phyloP scores from a whole-genome alignment of 2,888 invertebrate genomes.

The Petrophora chlorosata region DNA sequence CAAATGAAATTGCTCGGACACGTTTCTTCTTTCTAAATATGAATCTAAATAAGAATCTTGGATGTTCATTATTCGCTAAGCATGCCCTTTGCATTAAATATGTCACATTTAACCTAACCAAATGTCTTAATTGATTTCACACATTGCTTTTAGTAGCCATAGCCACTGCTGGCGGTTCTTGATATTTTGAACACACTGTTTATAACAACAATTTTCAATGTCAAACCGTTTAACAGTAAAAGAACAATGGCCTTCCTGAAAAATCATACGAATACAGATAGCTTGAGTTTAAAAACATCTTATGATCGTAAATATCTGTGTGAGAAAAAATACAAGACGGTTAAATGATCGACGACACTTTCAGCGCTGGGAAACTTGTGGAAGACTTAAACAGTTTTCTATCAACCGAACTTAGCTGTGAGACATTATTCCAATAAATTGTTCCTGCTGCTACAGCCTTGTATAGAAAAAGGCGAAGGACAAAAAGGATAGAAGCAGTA shows the following conservation, averaged over 20 bases:
- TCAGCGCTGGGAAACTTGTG: background rate
- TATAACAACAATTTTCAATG: constrained; percentile 72
- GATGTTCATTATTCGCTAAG: too few relatives aligned
- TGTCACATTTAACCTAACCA: too few relatives aligned
- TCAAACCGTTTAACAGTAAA: constrained; percentile 49
- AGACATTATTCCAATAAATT: constrained; percentile 7
- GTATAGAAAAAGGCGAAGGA: constrained; percentile 35
- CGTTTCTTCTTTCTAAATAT: too few relatives aligned
- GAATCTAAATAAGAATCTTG: too few relatives aligned
- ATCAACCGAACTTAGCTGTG: background rate
- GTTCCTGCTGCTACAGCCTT: constrained; percentile 7
- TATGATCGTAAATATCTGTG: background rate
- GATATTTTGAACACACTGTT: too few relatives aligned
- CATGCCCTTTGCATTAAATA: too few relatives aligned
- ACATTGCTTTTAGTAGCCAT: too few relatives aligned
- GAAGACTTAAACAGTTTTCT: constrained; percentile 5
- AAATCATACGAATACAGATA: constrained; percentile 10
- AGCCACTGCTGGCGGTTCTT: too few relatives aligned
- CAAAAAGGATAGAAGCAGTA: constrained; percentile 42
- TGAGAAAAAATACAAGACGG: constrained; percentile 8
- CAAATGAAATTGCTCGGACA: too few relatives aligned
- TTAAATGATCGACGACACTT: constrained; percentile 1
- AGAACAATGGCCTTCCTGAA: constrained; percentile 38
- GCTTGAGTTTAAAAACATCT: constrained; percentile 11
- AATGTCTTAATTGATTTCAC: too few relatives aligned